Evolutionary conservation across 2,888 invertebrate species (phyloP), one percentile per base, ranked within the genome.

Genomic region (Strigamia crassipes): DNA sequence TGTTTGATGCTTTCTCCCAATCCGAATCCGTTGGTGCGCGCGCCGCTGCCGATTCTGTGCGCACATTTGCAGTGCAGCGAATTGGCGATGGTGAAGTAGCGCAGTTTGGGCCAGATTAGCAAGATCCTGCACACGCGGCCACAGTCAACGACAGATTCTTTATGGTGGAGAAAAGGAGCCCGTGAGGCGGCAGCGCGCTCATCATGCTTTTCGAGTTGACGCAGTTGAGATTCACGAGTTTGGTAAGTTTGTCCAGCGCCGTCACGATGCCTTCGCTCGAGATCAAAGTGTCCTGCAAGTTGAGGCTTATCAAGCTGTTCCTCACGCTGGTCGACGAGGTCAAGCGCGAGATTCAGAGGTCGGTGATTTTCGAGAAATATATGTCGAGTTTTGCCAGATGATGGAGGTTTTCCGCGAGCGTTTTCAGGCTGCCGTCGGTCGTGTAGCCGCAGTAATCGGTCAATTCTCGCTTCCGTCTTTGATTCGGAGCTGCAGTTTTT

Each of bases 271-370:
- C 61, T 1, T n/a, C 61, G 9, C 15, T 15, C n/a, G 61, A 15
- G 61, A 61, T n/a, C 21, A 61, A 61, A 9, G 61, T 61, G 61
- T 61, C 61, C 9, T 61, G 61, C 61, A 61, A 61, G 21, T 61
- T 61, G 18, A 61, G 21, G 61, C 2, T n/a, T 1, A 2, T 9
- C 9, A 61, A 5, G 18, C n/a, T 13, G 1, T 1, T 15, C n/a
- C n/a, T 61, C 9, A 21, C 9, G n/a, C 9, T 18, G n/a, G 1
- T 10, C 1, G 61, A 61, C 1, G 61, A n/a, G 61, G 9, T 9
- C 9, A 61, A n/a, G 21, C 9, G 9, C 3, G 61, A 13, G 21
- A 61, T n/a, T 13, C n/a, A 1, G 61, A 9, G 5, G 18, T 61
- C 61, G 18, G 61, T 61, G n/a, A 61, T 21, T 1, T 1, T 13